Base-by-base conservation (phyloP, 1,140 invertebrate species). In the Camponotus pennsylvanicus region DNA sequence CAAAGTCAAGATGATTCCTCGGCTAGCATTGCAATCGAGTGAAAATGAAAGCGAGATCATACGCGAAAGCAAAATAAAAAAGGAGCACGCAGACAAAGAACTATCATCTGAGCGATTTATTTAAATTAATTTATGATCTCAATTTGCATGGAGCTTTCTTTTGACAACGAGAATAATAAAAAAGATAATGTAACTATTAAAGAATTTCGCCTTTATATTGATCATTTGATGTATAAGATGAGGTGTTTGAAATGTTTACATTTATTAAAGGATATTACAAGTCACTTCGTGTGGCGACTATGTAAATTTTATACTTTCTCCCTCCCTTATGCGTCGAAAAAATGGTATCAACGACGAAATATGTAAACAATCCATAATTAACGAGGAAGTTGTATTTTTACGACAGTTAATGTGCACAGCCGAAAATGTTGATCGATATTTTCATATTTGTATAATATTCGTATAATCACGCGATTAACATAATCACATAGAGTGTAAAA, bases 151-250 rank as follows among this genome's bases (percentile, higher is more conserved):
- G 67, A 34, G 37, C 21, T 18, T 34, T 64, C 21, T 21, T 73
- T 61, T 82, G 67, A 40, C 69, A 83, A 83, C 69, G 69, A 63
- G 79, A 83, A 55, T 75, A 83, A 83, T 45, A 61, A 83, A 75
- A 63, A 21, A 49, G 34, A 55, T 27, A 69, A 18, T 82, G 63
- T 42, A 67, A 82, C 18, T 45, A 42, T 82, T 59, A 82, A 61
- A 45, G n/a, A 21, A 21, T 45, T 61, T n/a, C 34, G 79, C 67
- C 18, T 21, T 21, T 34, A 45, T 83, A 83, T 83, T 69, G 67
- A 82, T 75, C 70, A 83, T 69, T 73, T 61, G 79, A 57, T 83
- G 40, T 75, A 73, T 67, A 75, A 73, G 42, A 13, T 61, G 79
- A 61, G 37, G 55, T 69, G 61, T 83, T 55, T 61, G 79, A 55